phyloP scores from a whole-genome alignment of 2,797 vertebrate genomes.

The Rhabdophis nuchalis region DNA sequence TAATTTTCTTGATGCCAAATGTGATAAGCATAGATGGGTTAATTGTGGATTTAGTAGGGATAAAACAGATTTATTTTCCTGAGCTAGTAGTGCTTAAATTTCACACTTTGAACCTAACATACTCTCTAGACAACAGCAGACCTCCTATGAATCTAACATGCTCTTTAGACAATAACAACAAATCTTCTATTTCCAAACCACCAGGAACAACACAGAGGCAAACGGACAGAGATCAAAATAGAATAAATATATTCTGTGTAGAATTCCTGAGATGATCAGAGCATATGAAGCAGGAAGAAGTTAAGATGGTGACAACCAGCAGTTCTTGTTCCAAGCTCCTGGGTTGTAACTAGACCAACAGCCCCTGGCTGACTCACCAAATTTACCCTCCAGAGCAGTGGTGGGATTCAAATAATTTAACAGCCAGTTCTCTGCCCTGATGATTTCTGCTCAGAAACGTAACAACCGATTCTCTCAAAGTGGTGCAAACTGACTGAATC shows the following conservation, averaged over 20 bases:
- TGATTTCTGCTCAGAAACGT: too few relatives aligned
- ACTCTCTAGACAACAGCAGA: background rate
- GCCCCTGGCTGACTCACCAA: background rate
- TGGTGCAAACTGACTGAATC: too few relatives aligned
- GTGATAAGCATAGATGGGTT: background rate
- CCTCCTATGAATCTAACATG: background rate
- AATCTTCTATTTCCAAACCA: background rate
- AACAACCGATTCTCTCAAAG: too few relatives aligned
- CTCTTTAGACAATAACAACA: background rate
- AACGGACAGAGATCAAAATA: background rate
- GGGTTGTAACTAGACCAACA: background rate
- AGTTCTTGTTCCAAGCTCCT: background rate
- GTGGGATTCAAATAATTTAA: too few relatives aligned
- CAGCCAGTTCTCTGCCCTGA: too few relatives aligned
- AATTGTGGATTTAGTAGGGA: rapidly evolving
- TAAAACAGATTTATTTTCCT: background rate
- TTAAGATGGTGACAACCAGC: background rate
- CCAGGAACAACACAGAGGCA: background rate
- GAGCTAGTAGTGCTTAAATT: background rate
- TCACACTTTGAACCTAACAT: too few relatives aligned
- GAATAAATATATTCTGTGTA: background rate
- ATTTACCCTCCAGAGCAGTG: background rate
- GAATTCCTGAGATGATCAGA: background rate
- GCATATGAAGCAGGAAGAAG: background rate
- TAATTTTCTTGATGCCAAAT: background rate